phyloP scores from a whole-genome alignment of 2,113 vertebrate genomes.

The Macrotis lagotis region DNA sequence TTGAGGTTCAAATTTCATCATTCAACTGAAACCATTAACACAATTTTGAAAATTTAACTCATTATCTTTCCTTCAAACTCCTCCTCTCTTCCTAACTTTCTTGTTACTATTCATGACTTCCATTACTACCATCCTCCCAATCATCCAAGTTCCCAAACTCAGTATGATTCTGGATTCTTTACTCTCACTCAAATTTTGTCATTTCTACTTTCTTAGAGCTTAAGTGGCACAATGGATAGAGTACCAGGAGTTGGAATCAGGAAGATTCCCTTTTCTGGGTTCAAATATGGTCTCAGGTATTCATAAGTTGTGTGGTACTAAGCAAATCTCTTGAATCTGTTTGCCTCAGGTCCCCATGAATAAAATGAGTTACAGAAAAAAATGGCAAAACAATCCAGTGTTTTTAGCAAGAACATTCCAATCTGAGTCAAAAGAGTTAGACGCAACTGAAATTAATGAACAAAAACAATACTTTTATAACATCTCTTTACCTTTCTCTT shows the following conservation, averaged over 20 bases:
- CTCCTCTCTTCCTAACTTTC: neutral
- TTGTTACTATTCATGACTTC: neutral
- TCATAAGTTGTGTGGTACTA: neutral
- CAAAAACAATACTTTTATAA: neutral
- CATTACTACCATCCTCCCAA: neutral
- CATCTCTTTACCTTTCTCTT: neutral
- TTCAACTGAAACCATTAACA: neutral
- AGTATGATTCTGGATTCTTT: neutral
- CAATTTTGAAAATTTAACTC: neutral
- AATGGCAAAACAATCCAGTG: neutral
- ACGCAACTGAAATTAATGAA: neutral
- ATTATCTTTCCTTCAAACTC: neutral
- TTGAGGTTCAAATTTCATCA: neutral
- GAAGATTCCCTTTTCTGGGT: neutral
- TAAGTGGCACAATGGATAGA: neutral
- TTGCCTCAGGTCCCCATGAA: neutral
- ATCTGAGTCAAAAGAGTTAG: neutral
- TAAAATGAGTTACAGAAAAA: neutral
- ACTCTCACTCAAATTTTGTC: neutral
- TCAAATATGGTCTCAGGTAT: neutral
- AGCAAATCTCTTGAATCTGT: neutral
- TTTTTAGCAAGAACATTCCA: neutral
- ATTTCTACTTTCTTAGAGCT: neutral
- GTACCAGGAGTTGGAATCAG: neutral
- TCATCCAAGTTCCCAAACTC: neutral